phyloP scores from a whole-genome alignment of 2,113 vertebrate genomes.

The Danio rerio region DNA sequence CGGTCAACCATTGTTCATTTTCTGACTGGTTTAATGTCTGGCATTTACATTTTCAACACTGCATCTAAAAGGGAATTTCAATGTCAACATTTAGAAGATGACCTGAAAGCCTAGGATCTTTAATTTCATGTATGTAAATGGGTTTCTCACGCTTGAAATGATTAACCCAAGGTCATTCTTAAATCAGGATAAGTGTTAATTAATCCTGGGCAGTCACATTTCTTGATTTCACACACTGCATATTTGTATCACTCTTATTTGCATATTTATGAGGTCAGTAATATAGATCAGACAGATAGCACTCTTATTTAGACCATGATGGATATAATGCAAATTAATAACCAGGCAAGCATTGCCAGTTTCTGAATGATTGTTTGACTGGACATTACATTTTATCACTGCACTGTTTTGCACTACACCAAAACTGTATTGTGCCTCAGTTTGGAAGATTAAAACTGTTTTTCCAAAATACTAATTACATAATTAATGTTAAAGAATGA shows the following conservation, averaged over 20 bases:
- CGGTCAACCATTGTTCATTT: too few species aligned
- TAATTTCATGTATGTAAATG: neutral
- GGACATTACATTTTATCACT: neutral
- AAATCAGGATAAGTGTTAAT: neutral
- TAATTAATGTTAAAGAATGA: too few species aligned
- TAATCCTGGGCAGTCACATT: neutral
- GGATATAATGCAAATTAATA: neutral
- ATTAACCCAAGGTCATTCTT: neutral
- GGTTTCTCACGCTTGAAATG: neutral
- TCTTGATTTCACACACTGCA: neutral
- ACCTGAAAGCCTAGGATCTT: neutral
- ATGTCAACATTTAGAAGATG: neutral
- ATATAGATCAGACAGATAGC: neutral
- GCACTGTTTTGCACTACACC: neutral
- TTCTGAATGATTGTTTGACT: neutral
- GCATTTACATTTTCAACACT: too few species aligned
- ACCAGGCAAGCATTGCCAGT: neutral
- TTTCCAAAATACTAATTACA: too few species aligned
- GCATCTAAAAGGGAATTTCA: neutral
- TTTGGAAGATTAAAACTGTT: neutral
- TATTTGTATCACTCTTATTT: neutral
- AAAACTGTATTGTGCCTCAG: neutral
- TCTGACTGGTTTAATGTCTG: too few species aligned
- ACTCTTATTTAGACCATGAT: neutral
- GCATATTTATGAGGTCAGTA: neutral